Base-by-base conservation (phyloP, 2,888 invertebrate species). In the Chydorus sphaericus region DNA sequence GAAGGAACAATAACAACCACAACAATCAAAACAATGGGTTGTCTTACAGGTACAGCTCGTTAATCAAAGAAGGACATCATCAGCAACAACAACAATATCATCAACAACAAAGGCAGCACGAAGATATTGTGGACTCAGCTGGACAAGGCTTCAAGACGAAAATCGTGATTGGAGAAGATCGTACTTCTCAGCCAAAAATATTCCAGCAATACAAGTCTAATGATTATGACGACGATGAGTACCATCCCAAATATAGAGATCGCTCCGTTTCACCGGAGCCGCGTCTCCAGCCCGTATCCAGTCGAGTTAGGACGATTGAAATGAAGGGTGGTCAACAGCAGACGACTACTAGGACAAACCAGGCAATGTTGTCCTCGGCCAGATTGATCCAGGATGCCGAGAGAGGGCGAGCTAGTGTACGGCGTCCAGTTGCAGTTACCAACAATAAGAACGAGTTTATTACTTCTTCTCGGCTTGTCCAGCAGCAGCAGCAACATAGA, bases 401-500 rank as follows among this genome's bases (percentile, higher is more conserved):
- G 37, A 53, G 48, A 18, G 30, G 53, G 3, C 52, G 57, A 30
- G 54, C 49, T 5, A 48, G 16, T 36, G 48, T 49, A 36, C 53
- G 18, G 37, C 57, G 14, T 26, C 57, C n/a, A n/a, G n/a, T n/a
- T n/a, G n/a, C n/a, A n/a, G n/a, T n/a, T n/a, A n/a, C n/a, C n/a
- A n/a, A n/a, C n/a, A n/a, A n/a, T n/a, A n/a, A 28, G 28, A 39
- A 29, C 37, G 53, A 10, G 54, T 52, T 14, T 33, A 48, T 18
- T 48, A 50, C 23, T 48, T 52, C 30, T 48, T 48, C 26, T 48
- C 53, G 57, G 52, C 57, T 29, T 54, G 30, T 26, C n/a, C 16
- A 68, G 67, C 26, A 69, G 68, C 29, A 68, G 68, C 68, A 68
- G 67, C 63, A 69, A 66, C n/a, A n/a, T n/a, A n/a, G n/a, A n/a